Percentiles rank a stretch among this genome's conserved stretches.
These are phyloP conservation scores for Bombyx huttoni DNA, from an alignment of 2,888 invertebrate species.

Conservation along the genomic window DNA sequence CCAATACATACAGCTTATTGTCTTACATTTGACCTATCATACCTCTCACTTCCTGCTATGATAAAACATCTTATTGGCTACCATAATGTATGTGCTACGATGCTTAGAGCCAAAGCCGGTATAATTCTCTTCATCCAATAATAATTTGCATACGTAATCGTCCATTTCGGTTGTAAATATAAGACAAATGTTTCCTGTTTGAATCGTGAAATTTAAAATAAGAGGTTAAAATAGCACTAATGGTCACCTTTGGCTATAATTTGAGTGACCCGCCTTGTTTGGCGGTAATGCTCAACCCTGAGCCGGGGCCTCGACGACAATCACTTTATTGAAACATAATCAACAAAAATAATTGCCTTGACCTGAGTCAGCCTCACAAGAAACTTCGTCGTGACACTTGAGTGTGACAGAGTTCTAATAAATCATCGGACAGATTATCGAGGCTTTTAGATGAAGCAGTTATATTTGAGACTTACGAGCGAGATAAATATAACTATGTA, in stretches of 20 bases:
- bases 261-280: constrained; percentile 14
- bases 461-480: neutral
- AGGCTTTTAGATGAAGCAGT: constrained; percentile 10
- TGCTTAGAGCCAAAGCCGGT: constrained; percentile 1
- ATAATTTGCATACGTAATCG: constrained; percentile 8
- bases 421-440: constrained; percentile 19
- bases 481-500: neutral
- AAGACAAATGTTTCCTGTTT: constrained; percentile 18
- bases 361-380: constrained; percentile 19
- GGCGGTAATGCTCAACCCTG: constrained; percentile 22
- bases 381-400: constrained; percentile 25
- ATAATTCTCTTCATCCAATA: constrained; percentile 3
- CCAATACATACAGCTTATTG: constrained; percentile 33
- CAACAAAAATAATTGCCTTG: constrained; percentile 30
- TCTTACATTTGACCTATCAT: constrained; percentile 46
- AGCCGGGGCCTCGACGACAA: constrained; percentile 21
- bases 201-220: constrained; percentile 48
- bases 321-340: constrained; percentile 26
- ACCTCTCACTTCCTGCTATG: constrained; percentile 55
- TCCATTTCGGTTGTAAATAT: constrained; percentile 6
- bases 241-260: constrained; percentile 19
- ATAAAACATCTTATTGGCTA: constrained; percentile 19
- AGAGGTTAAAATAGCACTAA: constrained; percentile 27
- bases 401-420: constrained; percentile 20
- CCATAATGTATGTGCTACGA: neutral